These are phyloP conservation scores for Pelodiscus sinensis DNA, from an alignment of 2,113 vertebrate genomes.

Conservation along the genomic window DNA sequence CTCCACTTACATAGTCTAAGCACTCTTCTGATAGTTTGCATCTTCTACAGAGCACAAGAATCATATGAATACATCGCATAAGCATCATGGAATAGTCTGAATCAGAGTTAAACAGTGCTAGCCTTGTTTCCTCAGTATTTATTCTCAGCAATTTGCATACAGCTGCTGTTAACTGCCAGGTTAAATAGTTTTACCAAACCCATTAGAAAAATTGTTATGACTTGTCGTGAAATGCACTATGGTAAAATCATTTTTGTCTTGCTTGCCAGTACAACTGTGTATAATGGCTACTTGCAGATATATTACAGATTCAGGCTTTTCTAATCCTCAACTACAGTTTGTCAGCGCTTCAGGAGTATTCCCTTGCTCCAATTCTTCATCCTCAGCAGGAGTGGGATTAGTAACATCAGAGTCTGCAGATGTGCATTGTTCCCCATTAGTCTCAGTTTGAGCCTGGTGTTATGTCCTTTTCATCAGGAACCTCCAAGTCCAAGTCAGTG, in stretches of 20 bases:
- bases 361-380: slow-evolving; percentile 68
- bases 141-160: not conserved
- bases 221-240: not conserved
- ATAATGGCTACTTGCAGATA: slow-evolving; percentile 30
- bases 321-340: slow-evolving; percentile 69
- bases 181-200: slow-evolving; percentile 3
- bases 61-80: not conserved
- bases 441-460: slow-evolving; percentile 67
- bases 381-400: slow-evolving; percentile 72
- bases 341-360: slow-evolving; percentile 61
- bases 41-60: not conserved
- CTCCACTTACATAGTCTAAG: not conserved
- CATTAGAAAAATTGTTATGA: not conserved
- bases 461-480: slow-evolving; percentile 69
- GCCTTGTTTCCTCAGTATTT: too few relatives aligned
- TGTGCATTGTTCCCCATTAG: slow-evolving; percentile 75
- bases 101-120: not conserved
- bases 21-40: not conserved
- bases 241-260: not conserved
- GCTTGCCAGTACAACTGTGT: slow-evolving; percentile 36
- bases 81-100: not conserved
- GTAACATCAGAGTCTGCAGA: slow-evolving; percentile 73
- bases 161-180: not conserved
- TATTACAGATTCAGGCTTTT: slow-evolving; percentile 65
- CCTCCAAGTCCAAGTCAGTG: slow-evolving; percentile 63